Evolutionary conservation across 2,888 invertebrate species (phyloP), one percentile per base, ranked within the genome.

Genomic region (Cartodere bifasciata): DNA sequence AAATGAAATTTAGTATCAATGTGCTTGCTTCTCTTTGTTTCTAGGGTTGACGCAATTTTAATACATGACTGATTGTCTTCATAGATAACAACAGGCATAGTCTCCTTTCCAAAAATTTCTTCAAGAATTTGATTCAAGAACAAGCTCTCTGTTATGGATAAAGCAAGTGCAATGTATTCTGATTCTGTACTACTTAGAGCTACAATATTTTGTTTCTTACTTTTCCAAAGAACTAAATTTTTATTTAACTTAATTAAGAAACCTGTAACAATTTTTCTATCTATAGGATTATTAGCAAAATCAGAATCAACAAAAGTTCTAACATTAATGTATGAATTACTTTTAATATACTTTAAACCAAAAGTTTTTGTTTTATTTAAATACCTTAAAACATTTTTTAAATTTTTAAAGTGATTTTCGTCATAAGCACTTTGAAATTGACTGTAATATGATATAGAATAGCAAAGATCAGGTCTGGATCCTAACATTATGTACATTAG

Each of bases 21-120:
- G n/a, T 35, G 35, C 16, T 35, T 35, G 7, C 28, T 29, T 5
- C 35, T 13, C 17, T 35, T 35, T 15, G 29, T 35, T 24, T 35
- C 35, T 10, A 32, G 22, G 16, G 35, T 35, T 4, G 16, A 21
- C 3, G 32, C 28, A 15, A 32, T 36, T 85, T 24, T 36, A 12
- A 36, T 33, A 20, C 36, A 33, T 2, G 36, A 36, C 13, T 32
- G 33, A 28, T 33, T 32, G 13, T 31, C 26, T 27, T 34, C 23
- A 5, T 23, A 25, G 11, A 26, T n/a, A 13, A 15, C 7, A 13
- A 26, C 13, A 20, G 31, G 31, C 16, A 31, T 25, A 25, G 17
- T 15, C 24, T 31, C 17, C 20, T 25, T 13, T 20, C 33, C 22
- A 20, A 28, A 33, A 3, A 40, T 26, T 28, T 42, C 36, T 16